Percentiles rank a stretch among this genome's conserved stretches.
Conservation (phyloP, 2,113 vertebrate genomes). For the Saccopteryx bilineata region DNA sequence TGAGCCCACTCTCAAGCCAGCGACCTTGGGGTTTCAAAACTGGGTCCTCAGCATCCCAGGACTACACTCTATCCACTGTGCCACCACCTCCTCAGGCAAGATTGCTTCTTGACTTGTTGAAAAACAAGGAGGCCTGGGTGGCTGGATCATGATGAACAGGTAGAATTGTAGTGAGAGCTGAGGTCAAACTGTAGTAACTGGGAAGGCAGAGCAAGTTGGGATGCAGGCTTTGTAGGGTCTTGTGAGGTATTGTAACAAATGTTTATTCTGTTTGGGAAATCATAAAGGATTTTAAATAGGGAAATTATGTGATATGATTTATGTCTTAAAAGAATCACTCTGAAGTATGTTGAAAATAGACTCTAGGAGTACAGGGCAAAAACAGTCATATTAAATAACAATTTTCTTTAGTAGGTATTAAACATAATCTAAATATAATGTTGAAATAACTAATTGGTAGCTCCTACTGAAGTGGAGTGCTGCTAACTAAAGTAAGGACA, state of each 20-base stretch:
- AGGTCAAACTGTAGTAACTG: background rate
- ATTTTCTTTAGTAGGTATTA: conserved; percentile 47
- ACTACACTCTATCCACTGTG: too few relatives aligned
- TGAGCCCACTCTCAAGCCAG: too few relatives aligned
- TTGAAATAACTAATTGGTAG: background rate
- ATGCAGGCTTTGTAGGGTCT: background rate
- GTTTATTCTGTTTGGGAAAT: conserved; percentile 7
- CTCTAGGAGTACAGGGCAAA: background rate
- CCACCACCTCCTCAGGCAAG: too few relatives aligned
- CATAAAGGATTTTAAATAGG: conserved; percentile 50
- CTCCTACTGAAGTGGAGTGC: background rate
- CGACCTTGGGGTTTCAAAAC: too few relatives aligned
- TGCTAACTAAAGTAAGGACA: conserved; percentile 6
- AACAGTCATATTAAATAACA: conserved; percentile 34
- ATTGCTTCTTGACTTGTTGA: conserved; percentile 32
- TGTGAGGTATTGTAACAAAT: background rate
- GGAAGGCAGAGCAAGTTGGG: background rate
- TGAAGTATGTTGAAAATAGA: conserved; percentile 29
- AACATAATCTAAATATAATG: background rate
- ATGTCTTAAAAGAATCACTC: conserved; percentile 34
- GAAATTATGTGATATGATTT: background rate
- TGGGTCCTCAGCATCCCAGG: too few relatives aligned
- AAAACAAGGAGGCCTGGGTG: background rate
- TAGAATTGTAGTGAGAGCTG: background rate
- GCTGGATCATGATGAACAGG: background rate